Conservation (phyloP, 2,888 invertebrate genomes). For the Chelonus formosanus region DNA sequence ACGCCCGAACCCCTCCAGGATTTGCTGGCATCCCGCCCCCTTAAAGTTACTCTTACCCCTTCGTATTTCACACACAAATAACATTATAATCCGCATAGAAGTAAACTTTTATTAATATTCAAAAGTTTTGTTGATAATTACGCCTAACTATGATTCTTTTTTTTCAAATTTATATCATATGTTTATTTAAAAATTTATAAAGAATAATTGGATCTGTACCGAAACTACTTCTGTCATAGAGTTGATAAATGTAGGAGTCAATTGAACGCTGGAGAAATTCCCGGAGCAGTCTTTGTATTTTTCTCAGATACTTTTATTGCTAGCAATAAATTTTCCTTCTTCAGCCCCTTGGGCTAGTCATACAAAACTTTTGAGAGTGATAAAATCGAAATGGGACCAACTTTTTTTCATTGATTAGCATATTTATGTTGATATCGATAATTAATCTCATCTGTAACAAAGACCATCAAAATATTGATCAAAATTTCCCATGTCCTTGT, state of each 20-base stretch:
- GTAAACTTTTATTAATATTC: not conserved
- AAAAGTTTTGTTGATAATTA: constrained; percentile 12
- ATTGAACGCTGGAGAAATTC: constrained; percentile 13
- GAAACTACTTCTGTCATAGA: constrained; percentile 2
- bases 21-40: constrained; percentile 37
- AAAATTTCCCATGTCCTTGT: too few relatives aligned
- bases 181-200: not conserved
- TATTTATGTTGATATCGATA: too few relatives aligned
- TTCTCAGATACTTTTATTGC: constrained; percentile 14
- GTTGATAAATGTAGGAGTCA: constrained; percentile 14
- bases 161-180: not conserved
- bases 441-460: too few relatives aligned
- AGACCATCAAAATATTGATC: too few relatives aligned
- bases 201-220: not conserved
- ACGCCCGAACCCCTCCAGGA: constrained; percentile 52
- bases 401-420: too few relatives aligned
- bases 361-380: not conserved
- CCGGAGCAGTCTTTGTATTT: constrained; percentile 4
- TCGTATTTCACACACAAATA: constrained; percentile 10
- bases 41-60: constrained; percentile 4
- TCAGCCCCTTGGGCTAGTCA: constrained; percentile 2
- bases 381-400: too few relatives aligned
- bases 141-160: not conserved
- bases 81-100: constrained; percentile 21
- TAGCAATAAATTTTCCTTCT: constrained; percentile 8